Conservation (phyloP, 2,888 invertebrate species). For the Ochlodes sylvanus region DNA sequence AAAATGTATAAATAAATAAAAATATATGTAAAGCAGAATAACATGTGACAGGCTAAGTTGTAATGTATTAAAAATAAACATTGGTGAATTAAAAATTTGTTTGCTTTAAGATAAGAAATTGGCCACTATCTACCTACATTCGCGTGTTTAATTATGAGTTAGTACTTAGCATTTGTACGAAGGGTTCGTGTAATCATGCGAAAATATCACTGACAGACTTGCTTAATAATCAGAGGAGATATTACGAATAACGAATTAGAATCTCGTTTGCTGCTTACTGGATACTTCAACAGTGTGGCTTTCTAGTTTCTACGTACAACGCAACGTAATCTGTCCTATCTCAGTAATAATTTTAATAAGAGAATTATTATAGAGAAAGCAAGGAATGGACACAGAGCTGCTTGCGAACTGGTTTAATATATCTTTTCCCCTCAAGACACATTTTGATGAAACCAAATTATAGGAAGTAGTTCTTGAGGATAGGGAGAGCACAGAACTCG, state of each 20-base stretch:
- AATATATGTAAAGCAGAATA: too few species aligned
- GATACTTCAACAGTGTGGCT: constrained; percentile 12
- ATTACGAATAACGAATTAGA: constrained; percentile 27
- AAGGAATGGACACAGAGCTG: constrained; percentile 46
- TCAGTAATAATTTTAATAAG: constrained; percentile 33
- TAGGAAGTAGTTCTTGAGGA: constrained; percentile 55
- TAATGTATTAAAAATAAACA: too few species aligned
- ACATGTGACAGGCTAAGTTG: too few species aligned
- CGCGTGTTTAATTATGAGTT: too few species aligned
- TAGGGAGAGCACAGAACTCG: constrained; percentile 45
- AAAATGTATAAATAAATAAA: too few species aligned
- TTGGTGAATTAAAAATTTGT: too few species aligned
- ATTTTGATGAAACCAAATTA: constrained; percentile 66
- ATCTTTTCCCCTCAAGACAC: constrained; percentile 52
- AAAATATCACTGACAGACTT: constrained; percentile 1
- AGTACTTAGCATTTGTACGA: too few species aligned
- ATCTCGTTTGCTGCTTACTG: constrained; percentile 19
- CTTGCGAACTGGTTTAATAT: constrained; percentile 54
- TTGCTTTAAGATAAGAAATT: too few species aligned
- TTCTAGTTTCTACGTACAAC: constrained; percentile 26
- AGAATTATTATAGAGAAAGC: constrained; percentile 57
- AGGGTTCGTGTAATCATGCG: too few species aligned
- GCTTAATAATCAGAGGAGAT: constrained; percentile 17
- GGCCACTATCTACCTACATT: too few species aligned
- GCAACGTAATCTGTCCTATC: constrained; percentile 23